Base-by-base conservation (phyloP, 37 sponge, comb jelly and placozoan genomes). In the Axinella damicornis region DNA sequence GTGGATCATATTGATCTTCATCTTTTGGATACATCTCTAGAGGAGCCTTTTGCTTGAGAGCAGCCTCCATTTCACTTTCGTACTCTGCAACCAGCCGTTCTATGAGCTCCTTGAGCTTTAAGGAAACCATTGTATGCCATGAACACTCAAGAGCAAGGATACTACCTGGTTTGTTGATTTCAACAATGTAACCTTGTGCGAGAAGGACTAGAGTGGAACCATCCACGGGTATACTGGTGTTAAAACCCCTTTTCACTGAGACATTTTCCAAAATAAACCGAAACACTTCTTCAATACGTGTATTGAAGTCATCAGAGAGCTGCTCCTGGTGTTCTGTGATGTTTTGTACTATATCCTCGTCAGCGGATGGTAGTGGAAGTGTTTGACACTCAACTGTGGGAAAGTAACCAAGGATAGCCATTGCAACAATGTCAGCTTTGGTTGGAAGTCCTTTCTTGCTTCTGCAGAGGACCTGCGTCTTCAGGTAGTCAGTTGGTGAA, bases 111-210 rank as follows among this genome's bases (percentile, higher is more conserved):
- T 31, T 38, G 53, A 62, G 41, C 40, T 28, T 65, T 18, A 38
- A 21, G 13, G 24, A 41, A 20, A 79, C 41, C 18, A 38, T 55
- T 25, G 69, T 24, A 27, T 79, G 63, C 80, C 80, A 79, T 53
- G 46, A 41, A 39, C 21, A 16, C 31, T 22, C 30, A 17, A 79
- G 21, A 13, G 19, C 33, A 2, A 53, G 80, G 39, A 79, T 25
- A 12, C 28, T 14, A 65, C 39, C 56, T 17, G 31, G 31, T 25
- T 39, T n/a, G 55, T 53, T 65, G 54, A 79, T 18, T 21, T 46
- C 68, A 5, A 66, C 69, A 33, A 79, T 12, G 65, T 52, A 79
- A 5, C 16, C 2, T 24, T 2, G 14, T 6, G 69, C 56, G 16
- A 79, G 65, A 5, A 21, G 9, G 56, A 69, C 68, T 2, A 79